These are phyloP conservation scores for Macrobrachium rosenbergii DNA, from an alignment of 1,140 invertebrate genomes.

Conservation along the genomic window DNA sequence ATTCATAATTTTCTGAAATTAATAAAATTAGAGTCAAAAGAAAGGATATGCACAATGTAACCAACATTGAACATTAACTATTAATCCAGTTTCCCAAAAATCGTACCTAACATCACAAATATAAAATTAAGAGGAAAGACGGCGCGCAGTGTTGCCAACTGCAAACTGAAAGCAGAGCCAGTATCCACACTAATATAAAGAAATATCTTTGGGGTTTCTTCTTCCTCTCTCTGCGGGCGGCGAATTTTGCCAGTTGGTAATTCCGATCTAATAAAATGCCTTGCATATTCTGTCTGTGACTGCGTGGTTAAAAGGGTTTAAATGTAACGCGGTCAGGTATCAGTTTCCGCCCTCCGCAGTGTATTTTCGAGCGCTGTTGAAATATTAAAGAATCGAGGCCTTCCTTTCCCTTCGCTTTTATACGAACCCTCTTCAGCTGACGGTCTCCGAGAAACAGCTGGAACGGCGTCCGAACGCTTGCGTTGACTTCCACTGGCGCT, in stretches of 20 bases:
- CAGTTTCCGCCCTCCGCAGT: constrained; percentile 12
- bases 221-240: not conserved
- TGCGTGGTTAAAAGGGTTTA: constrained; percentile 7
- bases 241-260: not conserved
- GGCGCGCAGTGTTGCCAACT: too few species aligned
- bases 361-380: constrained; percentile 47
- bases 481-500: not conserved
- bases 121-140: too few species aligned
- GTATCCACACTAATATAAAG: not conserved
- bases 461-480: constrained; percentile 18
- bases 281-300: not conserved
- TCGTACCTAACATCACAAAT: too few species aligned
- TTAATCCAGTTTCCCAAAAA: too few species aligned
- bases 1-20: too few species aligned
- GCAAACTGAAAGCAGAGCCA: too few species aligned
- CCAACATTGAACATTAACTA: too few species aligned
- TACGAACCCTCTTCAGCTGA: constrained; percentile 44
- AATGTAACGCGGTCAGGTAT: constrained; percentile 13
- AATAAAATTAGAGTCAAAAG: too few species aligned
- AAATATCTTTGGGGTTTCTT: not conserved
- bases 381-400: constrained; percentile 52
- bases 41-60: too few species aligned
- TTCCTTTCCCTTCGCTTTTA: constrained; percentile 33
- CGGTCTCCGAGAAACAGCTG: constrained; percentile 44
- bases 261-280: too few species aligned